phyloP scores from a whole-genome alignment of 92 coral and sea anemone genomes.

The Meandrina meandrites region DNA sequence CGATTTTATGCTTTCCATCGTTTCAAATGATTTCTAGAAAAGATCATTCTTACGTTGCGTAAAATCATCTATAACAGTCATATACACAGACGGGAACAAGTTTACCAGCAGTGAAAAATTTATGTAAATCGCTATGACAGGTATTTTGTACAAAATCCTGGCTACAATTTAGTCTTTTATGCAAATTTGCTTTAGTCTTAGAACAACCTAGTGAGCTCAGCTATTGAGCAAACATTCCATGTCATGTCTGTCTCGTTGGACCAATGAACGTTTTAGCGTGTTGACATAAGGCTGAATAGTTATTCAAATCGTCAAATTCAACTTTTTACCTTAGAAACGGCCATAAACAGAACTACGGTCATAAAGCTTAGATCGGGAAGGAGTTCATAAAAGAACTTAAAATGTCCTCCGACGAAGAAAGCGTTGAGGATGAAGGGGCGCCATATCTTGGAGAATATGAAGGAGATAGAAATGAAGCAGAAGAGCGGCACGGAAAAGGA shows the following conservation, averaged over 20 bases:
- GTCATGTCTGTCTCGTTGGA: not conserved
- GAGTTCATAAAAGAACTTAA: not conserved
- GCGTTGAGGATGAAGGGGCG: constrained; percentile 80
- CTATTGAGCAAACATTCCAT: constrained; percentile 10
- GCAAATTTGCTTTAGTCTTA: constrained; percentile 29
- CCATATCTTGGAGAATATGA: constrained; percentile 95
- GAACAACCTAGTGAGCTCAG: not conserved
- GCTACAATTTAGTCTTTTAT: not conserved
- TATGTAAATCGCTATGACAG: not conserved
- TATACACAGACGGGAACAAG: not conserved
- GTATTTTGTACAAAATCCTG: not conserved
- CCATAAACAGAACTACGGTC: constrained; percentile 2
- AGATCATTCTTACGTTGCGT: not conserved
- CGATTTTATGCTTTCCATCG: not conserved
- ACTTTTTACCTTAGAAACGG: constrained; percentile 34
- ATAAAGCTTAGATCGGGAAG: not conserved
- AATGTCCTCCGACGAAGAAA: constrained; percentile 96
- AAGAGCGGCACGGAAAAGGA: constrained; percentile 95
- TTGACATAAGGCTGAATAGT: not conserved
- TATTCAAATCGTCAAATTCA: constrained; percentile 22
- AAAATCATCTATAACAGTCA: not conserved
- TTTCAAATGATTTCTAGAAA: not conserved
- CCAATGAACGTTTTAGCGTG: constrained; percentile 16
- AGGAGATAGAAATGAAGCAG: constrained; percentile 91
- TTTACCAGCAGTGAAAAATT: not conserved